Percentiles rank a stretch among this genome's conserved stretches.
Evolutionary conservation across 1,140 invertebrate genomes (phyloP).

Genomic region (Heterodera carotae): DNA sequence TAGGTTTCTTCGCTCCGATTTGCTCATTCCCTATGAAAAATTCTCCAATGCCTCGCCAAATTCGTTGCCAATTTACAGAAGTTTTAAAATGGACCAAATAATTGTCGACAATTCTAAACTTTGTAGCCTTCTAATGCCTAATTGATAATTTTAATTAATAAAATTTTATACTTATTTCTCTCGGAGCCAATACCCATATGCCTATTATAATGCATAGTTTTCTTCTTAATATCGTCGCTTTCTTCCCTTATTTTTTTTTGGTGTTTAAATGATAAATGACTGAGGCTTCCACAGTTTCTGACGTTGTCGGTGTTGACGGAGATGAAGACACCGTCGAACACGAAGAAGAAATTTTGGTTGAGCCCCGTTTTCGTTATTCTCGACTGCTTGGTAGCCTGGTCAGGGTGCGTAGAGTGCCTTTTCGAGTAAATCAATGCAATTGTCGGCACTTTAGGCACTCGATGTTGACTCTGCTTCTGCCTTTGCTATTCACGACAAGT

Average conservation of each 20-base stretch:
- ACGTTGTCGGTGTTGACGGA: background rate
- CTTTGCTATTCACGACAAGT: constrained; percentile 69
- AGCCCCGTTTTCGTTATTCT: constrained; percentile 68
- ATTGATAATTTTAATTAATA: too few species aligned
- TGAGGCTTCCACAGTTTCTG: background rate
- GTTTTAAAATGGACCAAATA: constrained; percentile 1
- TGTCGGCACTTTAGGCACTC: constrained; percentile 45
- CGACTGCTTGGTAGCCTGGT: constrained; percentile 67
- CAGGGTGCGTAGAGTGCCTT: constrained; percentile 18
- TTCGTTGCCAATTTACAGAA: constrained; percentile 12
- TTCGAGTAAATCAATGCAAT: background rate
- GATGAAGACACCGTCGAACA: constrained; percentile 14
- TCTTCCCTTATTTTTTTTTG: background rate
- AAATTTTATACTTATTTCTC: too few species aligned
- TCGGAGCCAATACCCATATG: too few species aligned
- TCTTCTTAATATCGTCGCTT: too few species aligned
- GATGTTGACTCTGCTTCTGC: constrained; percentile 67
- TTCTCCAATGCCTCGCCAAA: constrained; percentile 20
- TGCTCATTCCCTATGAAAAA: constrained; percentile 12
- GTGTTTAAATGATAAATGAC: background rate
- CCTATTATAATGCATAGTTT: too few species aligned
- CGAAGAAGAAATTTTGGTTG: constrained; percentile 52
- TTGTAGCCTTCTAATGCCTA: background rate
- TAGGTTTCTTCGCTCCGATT: constrained; percentile 8
- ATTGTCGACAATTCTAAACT: constrained; percentile 7